Conservation (phyloP, 2,888 invertebrate genomes). For the Calameuta idolon region DNA sequence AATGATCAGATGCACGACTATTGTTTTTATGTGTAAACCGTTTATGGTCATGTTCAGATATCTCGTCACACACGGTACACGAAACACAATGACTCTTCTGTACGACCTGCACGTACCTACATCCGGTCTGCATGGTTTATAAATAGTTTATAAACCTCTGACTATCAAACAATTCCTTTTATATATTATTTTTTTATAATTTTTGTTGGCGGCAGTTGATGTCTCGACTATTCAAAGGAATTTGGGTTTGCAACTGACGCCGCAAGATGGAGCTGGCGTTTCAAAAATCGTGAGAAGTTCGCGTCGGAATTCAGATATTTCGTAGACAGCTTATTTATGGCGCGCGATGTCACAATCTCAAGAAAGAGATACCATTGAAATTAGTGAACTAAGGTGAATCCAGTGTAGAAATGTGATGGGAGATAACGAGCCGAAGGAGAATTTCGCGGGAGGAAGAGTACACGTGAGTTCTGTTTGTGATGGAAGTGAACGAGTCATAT, state of each 20-base stretch:
- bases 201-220: neutral
- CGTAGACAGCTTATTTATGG: neutral
- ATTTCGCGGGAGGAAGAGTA: neutral
- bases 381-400: neutral
- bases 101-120: constrained; percentile 5
- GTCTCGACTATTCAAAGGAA: neutral
- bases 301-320: neutral
- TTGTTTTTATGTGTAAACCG: neutral
- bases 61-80: neutral
- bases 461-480: neutral
- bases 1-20: neutral
- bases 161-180: neutral
- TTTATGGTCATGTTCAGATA: neutral
- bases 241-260: neutral
- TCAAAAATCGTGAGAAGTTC: neutral
- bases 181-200: neutral
- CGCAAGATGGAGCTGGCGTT: neutral
- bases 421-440: neutral
- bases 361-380: neutral
- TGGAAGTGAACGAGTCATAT: neutral
- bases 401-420: neutral
- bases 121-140: neutral
- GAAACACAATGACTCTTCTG: constrained; percentile 5
- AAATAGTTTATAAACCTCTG: neutral
- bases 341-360: neutral